Percentiles rank a stretch among this genome's conserved stretches.
Conservation (phyloP, 2,888 invertebrate genomes). For the Eurois occulta region DNA sequence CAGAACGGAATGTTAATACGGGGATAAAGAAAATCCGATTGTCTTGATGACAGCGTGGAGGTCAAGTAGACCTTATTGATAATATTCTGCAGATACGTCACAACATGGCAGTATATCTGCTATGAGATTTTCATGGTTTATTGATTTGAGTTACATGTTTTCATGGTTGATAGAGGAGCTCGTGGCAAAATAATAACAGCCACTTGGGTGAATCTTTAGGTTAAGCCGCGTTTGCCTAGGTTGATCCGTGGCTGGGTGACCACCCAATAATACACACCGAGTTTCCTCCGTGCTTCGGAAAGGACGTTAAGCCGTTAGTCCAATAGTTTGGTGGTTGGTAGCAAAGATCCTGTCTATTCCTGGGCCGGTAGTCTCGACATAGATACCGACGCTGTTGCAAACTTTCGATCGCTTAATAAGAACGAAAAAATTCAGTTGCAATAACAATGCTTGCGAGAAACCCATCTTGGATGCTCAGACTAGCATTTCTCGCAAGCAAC, state of each 20-base stretch:
- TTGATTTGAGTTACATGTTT: not conserved
- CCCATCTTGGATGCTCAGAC: too few relatives aligned
- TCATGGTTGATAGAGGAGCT: not conserved
- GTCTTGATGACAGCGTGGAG: slow-evolving; percentile 53
- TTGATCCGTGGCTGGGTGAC: not conserved
- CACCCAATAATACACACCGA: not conserved
- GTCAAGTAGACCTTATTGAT: slow-evolving; percentile 62
- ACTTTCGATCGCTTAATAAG: too few relatives aligned
- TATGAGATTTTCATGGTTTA: slow-evolving; percentile 18
- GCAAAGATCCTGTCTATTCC: too few relatives aligned
- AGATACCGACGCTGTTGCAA: too few relatives aligned
- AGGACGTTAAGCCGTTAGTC: not conserved
- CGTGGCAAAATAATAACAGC: not conserved
- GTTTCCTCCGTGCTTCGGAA: not conserved
- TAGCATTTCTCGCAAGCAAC: too few relatives aligned
- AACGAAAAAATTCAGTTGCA: too few relatives aligned
- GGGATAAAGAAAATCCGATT: slow-evolving; percentile 64
- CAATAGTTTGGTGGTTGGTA: too few relatives aligned
- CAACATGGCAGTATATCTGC: slow-evolving; percentile 5
- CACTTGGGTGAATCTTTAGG: not conserved
- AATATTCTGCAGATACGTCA: slow-evolving; percentile 57
- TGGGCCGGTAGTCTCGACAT: too few relatives aligned
- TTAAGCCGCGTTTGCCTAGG: not conserved
- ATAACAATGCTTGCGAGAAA: too few relatives aligned
- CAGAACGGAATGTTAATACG: slow-evolving; percentile 67